These are phyloP conservation scores for Hemaris fuciformis DNA, from an alignment of 2,888 invertebrate species.

Conservation along the genomic window DNA sequence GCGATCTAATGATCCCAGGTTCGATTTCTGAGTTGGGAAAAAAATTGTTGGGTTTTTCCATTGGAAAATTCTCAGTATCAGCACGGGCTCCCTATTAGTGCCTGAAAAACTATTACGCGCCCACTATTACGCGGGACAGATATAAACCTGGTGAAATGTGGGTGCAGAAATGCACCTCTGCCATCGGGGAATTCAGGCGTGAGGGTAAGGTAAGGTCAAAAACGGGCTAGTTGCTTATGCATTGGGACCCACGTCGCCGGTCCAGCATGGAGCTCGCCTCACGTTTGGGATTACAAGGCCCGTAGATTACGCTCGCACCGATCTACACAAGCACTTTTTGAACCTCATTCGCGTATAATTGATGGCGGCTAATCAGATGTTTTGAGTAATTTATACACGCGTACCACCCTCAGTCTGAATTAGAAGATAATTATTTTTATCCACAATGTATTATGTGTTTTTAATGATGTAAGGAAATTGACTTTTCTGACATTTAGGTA, in stretches of 20 bases:
- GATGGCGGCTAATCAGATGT: slow-evolving; percentile 35
- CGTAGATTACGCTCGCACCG: slow-evolving; percentile 15
- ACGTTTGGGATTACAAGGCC: slow-evolving; percentile 4
- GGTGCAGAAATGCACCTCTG: too few relatives aligned
- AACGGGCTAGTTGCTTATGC: background rate
- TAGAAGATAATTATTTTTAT: background rate
- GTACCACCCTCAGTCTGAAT: slow-evolving; percentile 19
- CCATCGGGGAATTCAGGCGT: too few relatives aligned
- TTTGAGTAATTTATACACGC: slow-evolving; percentile 33
- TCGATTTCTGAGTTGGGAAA: too few relatives aligned
- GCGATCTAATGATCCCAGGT: too few relatives aligned
- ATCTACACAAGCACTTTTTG: slow-evolving; percentile 28
- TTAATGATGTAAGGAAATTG: slow-evolving; percentile 1
- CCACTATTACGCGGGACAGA: too few relatives aligned
- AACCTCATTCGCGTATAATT: slow-evolving; percentile 39
- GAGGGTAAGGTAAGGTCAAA: background rate
- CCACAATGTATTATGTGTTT: background rate
- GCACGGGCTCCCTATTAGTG: too few relatives aligned
- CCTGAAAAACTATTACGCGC: too few relatives aligned
- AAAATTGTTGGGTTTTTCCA: too few relatives aligned
- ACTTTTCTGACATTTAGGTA: too few relatives aligned
- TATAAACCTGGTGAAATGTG: too few relatives aligned
- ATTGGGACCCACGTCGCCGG: background rate
- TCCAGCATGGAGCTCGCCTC: background rate
- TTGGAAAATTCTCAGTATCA: too few relatives aligned